Evolutionary conservation across 1,140 invertebrate genomes (phyloP), one percentile per base, ranked within the genome.

Genomic region (Drosophila chauvacae): DNA sequence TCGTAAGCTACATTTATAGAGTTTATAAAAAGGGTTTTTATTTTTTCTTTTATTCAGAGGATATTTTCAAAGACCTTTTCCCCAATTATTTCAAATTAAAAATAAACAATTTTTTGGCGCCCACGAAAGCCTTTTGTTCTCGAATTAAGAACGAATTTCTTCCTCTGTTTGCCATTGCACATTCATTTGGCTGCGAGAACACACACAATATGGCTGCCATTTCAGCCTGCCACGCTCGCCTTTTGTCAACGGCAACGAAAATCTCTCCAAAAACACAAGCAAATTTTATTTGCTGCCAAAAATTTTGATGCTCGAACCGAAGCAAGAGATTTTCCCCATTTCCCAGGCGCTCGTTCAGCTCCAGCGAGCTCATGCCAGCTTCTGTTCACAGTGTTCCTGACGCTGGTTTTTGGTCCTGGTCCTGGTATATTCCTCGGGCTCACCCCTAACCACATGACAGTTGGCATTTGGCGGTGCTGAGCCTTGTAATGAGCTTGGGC

Each of bases 221-320:
- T 76, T 45, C n/a, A 26, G 56, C 28, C 44, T 70, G 39, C 28
- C 35, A 45, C 53, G 45, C 56, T 61, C 26, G 56, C 51, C 47
- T 76, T 72, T 77, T 88, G 83, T 83, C 83, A 88, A 80, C 68
- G 72, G 53, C 53, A 70, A 65, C 72, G 62, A 71, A 77, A 87
- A 74, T 87, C 84, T 87, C 66, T 64, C 63, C 26, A 78, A 78
- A 62, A 78, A 78, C 75, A 59, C 44, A 69, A 53, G 58, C 53
- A 80, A 84, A 88, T 90, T 90, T 90, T 90, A 88, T 88, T 88
- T 80, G 69, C 85, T 90, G 69, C 74, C 65, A 71, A 68, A 77
- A 77, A 84, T 81, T 47, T 88, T 65, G 69, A 56, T 60, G 78
- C 66, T 44, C 37, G 55, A 60, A 60, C 45, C 55, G 55, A 60